Percentiles rank a stretch among this genome's conserved stretches.
Conservation (phyloP, 35 echinoderm and acorn worm species). For the Lytechinus variegatus region DNA sequence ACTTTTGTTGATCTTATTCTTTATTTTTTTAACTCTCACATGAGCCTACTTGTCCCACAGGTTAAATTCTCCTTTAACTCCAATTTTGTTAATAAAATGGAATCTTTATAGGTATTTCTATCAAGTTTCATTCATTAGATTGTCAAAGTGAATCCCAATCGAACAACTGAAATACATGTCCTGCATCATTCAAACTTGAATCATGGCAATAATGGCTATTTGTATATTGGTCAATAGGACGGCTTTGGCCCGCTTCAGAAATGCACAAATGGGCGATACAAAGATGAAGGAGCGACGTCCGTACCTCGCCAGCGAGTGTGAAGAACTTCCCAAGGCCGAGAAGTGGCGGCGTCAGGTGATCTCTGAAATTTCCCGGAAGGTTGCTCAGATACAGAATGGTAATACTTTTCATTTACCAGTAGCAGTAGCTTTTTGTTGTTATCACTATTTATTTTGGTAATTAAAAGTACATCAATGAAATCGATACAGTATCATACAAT, state of each 20-base stretch:
- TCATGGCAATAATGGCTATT: neutral
- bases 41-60: too few species aligned
- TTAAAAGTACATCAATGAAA: too few species aligned
- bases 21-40: too few species aligned
- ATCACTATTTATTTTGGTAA: too few species aligned
- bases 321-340: constrained; percentile 90
- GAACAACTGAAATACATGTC: neutral
- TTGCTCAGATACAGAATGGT: constrained; percentile 99
- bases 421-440: too few species aligned
- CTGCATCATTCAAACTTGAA: neutral
- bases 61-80: too few species aligned
- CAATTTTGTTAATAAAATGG: too few species aligned
- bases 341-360: constrained; percentile 99
- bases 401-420: neutral
- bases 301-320: constrained; percentile 92
- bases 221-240: constrained; percentile 65
- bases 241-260: constrained; percentile 87
- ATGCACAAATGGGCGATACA: constrained; percentile 81
- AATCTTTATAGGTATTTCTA: neutral
- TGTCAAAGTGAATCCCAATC: neutral
- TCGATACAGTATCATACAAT: too few species aligned
- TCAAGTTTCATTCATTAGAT: neutral
- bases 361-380: constrained; percentile 92
- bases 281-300: constrained; percentile 88
- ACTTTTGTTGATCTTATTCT: too few species aligned